A percentile compares a stretch with the other conserved stretches of the same genome.
phyloP scores from a whole-genome alignment of 2,113 vertebrate species.

The Murina feae region DNA sequence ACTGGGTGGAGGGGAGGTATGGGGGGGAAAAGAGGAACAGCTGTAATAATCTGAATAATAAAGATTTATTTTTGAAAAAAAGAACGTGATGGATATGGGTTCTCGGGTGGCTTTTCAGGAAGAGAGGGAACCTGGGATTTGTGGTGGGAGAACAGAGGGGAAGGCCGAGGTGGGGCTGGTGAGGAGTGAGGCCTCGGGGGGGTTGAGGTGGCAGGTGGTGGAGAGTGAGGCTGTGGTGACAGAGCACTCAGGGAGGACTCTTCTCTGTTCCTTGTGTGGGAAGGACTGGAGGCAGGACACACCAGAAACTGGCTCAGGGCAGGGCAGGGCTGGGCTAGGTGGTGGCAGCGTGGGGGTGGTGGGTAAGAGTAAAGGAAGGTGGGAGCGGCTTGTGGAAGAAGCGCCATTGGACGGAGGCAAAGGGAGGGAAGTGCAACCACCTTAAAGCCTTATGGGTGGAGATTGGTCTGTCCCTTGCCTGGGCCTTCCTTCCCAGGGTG shows the following conservation, averaged over 20 bases:
- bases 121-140: not conserved
- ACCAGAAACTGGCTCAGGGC: not conserved
- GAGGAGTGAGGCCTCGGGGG: not conserved
- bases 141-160: not conserved
- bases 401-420: not conserved
- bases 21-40: too few species aligned
- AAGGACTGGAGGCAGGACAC: not conserved
- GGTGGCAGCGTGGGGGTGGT: not conserved
- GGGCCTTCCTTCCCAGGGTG: not conserved
- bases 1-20: too few species aligned
- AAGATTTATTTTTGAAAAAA: too few species aligned
- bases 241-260: not conserved
- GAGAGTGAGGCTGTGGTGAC: not conserved
- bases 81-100: not conserved
- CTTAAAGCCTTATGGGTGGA: accelerated
- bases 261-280: not conserved
- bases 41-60: too few species aligned
- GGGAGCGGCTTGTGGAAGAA: not conserved
- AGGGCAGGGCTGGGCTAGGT: not conserved
- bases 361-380: not conserved
- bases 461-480: accelerated
- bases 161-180: not conserved
- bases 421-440: not conserved
- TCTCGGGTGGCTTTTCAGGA: not conserved
- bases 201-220: too few species aligned